Conservation (phyloP, 2,113 vertebrate species). For the Poeciliopsis turrubarensis region DNA sequence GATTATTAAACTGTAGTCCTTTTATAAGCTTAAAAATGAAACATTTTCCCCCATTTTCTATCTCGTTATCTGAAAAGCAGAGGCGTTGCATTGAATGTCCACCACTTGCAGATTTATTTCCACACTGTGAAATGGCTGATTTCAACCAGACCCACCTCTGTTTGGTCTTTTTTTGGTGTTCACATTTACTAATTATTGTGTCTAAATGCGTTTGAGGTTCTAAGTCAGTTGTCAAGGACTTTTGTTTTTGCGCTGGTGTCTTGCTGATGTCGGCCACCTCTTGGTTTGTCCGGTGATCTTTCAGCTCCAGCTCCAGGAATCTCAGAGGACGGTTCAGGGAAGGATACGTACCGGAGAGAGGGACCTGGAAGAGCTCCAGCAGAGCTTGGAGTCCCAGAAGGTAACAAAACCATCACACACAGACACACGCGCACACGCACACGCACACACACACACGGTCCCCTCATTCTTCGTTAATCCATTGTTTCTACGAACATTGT, state of each 20-base stretch:
- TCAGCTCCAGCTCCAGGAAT: conserved; percentile 70
- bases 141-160: too few relatives aligned
- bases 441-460: neutral
- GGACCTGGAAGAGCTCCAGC: conserved; percentile 70
- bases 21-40: neutral
- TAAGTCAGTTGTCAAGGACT: too few relatives aligned
- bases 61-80: too few relatives aligned
- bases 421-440: neutral
- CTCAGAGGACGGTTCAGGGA: conserved; percentile 60
- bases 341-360: conserved; percentile 54
- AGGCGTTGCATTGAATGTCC: neutral
- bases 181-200: neutral
- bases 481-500: conserved; percentile 1
- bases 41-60: too few relatives aligned
- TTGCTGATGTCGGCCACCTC: too few relatives aligned
- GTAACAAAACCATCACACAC: conserved; percentile 39
- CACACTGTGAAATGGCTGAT: too few relatives aligned
- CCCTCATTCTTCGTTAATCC: neutral
- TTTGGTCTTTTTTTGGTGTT: neutral
- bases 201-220: too few relatives aligned
- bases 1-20: neutral
- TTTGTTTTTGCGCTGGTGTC: neutral
- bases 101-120: neutral
- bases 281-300: neutral
- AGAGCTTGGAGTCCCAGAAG: conserved; percentile 71